Base-by-base conservation (phyloP, 2,113 vertebrate genomes). In the Myodes glareolus region DNA sequence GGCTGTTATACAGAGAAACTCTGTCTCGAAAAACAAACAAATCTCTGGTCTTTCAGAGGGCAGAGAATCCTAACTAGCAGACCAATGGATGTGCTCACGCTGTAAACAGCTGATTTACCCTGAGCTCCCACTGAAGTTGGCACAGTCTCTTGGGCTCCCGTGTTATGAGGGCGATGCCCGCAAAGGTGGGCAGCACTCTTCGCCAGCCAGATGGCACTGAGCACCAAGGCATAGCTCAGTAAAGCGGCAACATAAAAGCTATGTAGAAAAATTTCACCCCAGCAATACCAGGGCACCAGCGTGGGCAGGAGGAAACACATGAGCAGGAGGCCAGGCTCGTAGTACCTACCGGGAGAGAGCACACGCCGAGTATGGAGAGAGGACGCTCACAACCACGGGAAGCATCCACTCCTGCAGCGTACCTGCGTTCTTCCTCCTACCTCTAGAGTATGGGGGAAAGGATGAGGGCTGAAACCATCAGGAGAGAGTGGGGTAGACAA, bases 151-250 rank as follows among this genome's bases (percentile, higher is more conserved):
- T 99, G 97, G 25, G 99, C 99, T 97, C 98, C 99, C 98, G 99
- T 99, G 98, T 99, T 99, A 0, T 99, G 99, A 0, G 99, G 99
- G 65, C 99, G 98, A 98, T 99, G 99, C 13, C 99, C 99, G 88
- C 99, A 99, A 98, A 99, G 99, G 98, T 99, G 99, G 29, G 99
- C 99, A 0, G 99, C 99, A 4, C 99, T 99, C 98, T 99, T 99
- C 96, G 99, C 99, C 87, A 99, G 98, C 99, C 99, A 99, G 89
- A 99, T 99, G 97, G 98, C 98, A 52, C 99, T 99, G 91, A 99
- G 99, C 72, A 98, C 99, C 31, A 98, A 0, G 1, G 99, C 23
- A n/a, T 99, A 99, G 84, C 99, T 98, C 97, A 99, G 96, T 91
- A 99, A 73, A 21, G 98, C 78, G 5, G 99, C 98, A 47, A 99